Conservation (phyloP, 1,140 invertebrate species). For the Formica selysi region DNA sequence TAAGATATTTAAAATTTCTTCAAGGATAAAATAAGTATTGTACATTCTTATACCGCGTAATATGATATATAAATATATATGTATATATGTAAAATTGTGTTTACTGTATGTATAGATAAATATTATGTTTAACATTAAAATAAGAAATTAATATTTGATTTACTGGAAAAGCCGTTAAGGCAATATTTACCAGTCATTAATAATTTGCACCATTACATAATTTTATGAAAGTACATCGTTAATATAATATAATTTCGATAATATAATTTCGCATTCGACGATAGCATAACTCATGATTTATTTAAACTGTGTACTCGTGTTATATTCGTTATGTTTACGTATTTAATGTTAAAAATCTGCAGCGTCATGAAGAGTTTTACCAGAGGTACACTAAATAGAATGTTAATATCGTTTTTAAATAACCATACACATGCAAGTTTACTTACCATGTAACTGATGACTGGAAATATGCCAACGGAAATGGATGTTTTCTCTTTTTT, state of each 20-base stretch:
- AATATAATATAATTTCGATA: slow-evolving; percentile 34
- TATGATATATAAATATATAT: neutral
- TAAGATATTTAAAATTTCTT: neutral
- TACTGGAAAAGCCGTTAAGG: neutral
- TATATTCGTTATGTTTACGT: neutral
- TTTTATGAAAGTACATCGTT: slow-evolving; percentile 29
- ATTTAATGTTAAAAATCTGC: slow-evolving; percentile 5
- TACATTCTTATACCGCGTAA: neutral
- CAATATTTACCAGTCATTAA: slow-evolving; percentile 18
- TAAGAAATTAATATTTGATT: slow-evolving; percentile 47
- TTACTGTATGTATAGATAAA: slow-evolving; percentile 3
- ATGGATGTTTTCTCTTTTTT: neutral
- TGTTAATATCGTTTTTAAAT: neutral
- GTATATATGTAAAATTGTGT: neutral
- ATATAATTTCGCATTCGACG: slow-evolving; percentile 1
- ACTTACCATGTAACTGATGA: slow-evolving; percentile 31
- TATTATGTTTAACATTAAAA: slow-evolving; percentile 19
- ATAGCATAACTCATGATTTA: slow-evolving; percentile 29
- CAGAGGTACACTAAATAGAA: neutral
- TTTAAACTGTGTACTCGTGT: neutral
- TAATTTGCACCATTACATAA: slow-evolving; percentile 2
- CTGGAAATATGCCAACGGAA: neutral
- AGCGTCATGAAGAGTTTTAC: neutral
- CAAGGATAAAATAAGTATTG: neutral
- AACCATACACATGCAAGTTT: neutral